These are phyloP conservation scores for Ctena decussata DNA, from an alignment of 2,888 invertebrate genomes.

Conservation along the genomic window DNA sequence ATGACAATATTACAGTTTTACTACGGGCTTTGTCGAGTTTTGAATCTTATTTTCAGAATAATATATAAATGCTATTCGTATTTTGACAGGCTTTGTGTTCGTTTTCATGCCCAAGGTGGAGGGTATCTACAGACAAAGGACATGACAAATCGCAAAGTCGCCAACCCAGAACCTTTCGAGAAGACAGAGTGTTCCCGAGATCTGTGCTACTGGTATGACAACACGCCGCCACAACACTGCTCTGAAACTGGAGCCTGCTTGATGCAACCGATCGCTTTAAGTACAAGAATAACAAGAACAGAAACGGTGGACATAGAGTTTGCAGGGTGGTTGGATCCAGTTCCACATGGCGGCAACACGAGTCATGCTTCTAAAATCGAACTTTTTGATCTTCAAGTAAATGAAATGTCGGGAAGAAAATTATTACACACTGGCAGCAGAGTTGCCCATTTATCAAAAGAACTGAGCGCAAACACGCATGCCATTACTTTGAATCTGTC, in stretches of 20 bases:
- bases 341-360: neutral
- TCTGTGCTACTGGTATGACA: neutral
- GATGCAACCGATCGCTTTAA: neutral
- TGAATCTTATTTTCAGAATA: too few species aligned
- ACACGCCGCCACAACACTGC: neutral
- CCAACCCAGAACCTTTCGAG: neutral
- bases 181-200: neutral
- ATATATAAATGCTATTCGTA: too few species aligned
- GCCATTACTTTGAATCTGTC: neutral
- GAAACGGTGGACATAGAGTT: neutral
- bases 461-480: neutral
- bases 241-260: neutral
- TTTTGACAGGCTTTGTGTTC: slow-evolving; percentile 46
- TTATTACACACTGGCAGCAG: too few species aligned
- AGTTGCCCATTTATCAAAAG: neutral
- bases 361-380: neutral
- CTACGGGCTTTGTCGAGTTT: too few species aligned
- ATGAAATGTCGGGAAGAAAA: neutral
- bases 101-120: slow-evolving; percentile 24
- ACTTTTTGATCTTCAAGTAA: neutral
- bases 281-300: neutral
- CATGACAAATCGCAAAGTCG: neutral
- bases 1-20: too few species aligned
- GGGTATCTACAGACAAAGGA: slow-evolving; percentile 22
- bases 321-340: neutral